These are phyloP conservation scores for Reticulitermes speratus DNA, from an alignment of 1,140 invertebrate genomes.

Conservation along the genomic window DNA sequence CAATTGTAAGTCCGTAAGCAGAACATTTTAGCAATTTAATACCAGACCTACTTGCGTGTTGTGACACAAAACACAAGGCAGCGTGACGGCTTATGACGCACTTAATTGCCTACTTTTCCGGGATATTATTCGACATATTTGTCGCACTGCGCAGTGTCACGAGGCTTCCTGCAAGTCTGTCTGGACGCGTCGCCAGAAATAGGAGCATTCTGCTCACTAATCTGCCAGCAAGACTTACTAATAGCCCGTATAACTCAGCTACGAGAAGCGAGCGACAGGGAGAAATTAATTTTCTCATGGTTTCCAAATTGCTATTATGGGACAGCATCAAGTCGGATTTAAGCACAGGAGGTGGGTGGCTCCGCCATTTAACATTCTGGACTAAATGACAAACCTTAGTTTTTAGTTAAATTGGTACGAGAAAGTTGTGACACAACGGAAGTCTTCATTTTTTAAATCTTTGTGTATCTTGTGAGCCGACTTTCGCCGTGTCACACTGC, in stretches of 20 bases:
- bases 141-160: not conserved
- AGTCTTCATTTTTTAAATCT: no score
- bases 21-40: no score
- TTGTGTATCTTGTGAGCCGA: no score
- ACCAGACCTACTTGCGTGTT: no score
- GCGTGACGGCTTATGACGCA: no score
- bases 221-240: not conserved
- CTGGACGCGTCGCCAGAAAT: conserved; percentile 10
- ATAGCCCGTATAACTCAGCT: not conserved
- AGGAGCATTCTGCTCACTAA: conserved; percentile 5
- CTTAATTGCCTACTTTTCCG: no score
- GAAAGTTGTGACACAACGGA: not conserved
- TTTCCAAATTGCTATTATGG: not conserved
- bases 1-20: no score
- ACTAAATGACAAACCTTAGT: not conserved
- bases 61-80: no score
- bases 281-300: not conserved
- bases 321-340: no score
- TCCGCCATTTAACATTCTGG: not conserved
- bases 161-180: not conserved
- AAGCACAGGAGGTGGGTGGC: not conserved
- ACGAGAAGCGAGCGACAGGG: not conserved
- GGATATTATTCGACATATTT: no score
- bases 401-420: not conserved
- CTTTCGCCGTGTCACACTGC: no score